A percentile compares a stretch with the other conserved stretches of the same genome.
Evolutionary conservation across 2,888 invertebrate genomes (phyloP).

Genomic region (Heteropelma amictum): DNA sequence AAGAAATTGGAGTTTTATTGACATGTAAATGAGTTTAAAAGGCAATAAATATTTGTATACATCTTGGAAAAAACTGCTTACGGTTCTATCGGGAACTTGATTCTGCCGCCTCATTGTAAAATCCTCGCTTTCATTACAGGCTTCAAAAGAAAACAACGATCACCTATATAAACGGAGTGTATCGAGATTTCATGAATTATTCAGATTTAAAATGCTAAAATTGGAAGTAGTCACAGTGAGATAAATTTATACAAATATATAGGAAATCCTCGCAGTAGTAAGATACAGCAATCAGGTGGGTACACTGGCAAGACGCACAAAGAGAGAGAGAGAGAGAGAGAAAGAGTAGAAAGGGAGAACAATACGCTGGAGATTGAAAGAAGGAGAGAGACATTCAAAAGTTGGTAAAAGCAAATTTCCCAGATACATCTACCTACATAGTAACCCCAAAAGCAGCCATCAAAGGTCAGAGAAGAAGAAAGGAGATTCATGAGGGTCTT

Average conservation of each 20-base stretch:
- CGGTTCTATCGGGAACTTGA: background rate
- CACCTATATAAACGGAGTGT: conserved; percentile 7
- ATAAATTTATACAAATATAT: conserved; percentile 22
- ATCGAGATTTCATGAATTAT: conserved; percentile 40
- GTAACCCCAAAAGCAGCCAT: background rate
- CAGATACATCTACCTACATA: background rate
- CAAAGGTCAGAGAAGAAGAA: conserved; percentile 3
- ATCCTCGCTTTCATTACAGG: background rate
- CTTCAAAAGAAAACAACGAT: conserved; percentile 5
- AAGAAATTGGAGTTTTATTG: too few relatives aligned
- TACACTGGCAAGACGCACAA: background rate
- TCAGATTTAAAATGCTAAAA: conserved; percentile 11
- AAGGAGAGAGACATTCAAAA: conserved; percentile 29
- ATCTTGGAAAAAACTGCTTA: too few relatives aligned
- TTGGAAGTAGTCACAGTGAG: conserved; percentile 5
- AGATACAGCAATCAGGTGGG: too few relatives aligned
- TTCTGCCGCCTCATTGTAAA: background rate
- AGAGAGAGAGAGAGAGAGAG: background rate
- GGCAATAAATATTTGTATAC: too few relatives aligned
- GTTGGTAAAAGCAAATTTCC: conserved; percentile 27
- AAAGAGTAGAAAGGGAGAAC: too few relatives aligned
- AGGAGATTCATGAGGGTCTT: conserved; percentile 25
- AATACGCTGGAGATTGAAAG: conserved; percentile 37
- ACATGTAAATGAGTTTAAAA: too few relatives aligned
- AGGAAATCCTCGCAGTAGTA: background rate